Base-by-base conservation (phyloP, 2,797 vertebrate species). In the Pampus argenteus region DNA sequence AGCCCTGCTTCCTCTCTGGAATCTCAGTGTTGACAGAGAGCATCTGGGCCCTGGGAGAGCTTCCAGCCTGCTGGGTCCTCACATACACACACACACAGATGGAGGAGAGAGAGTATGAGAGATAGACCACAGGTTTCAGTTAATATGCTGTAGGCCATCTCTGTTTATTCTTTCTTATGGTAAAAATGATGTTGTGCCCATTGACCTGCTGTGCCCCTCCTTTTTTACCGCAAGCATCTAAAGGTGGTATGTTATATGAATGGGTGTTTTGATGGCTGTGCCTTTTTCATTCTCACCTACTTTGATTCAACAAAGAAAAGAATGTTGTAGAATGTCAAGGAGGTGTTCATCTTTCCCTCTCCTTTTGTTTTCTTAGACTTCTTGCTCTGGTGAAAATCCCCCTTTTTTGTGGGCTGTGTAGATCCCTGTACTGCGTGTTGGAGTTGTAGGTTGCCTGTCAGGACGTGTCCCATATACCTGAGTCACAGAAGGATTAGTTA, bases 11-110 rank as follows among this genome's bases (percentile, higher is more conserved):
- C 90, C 92, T 94, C 86, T 89, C 88, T 93, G 89, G 91, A 93
- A 92, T 94, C 91, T 88, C 76, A 66, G 84, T 93, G 93, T 93
- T 95, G 92, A 94, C 93, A 93, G 92, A 93, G 92, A 92, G 92
- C 93, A 93, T 94, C 93, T 94, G 92, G 90, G 86, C 83, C 91
- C 87, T 87, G 91, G 92, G 91, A 94, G 89, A 92, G 87, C 87
- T 91, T 92, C 93, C 93, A 94, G 85, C 86, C 83, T 83, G 85
- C 89, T 85, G 86, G 80, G 87, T 84, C 78, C 75, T 79, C 79
- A 83, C 87, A 90, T 84, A 34, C 11, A n/a, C 52, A 50, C 49
- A 50, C 49, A 50, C 49, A 76, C 64, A 49, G 59, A 67, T 44
- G 22, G 68, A 79, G 36, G 28, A 58, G 23, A 50, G 25, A 50